Conservation (phyloP, 2,888 invertebrate genomes). For the Clunio marinus region DNA sequence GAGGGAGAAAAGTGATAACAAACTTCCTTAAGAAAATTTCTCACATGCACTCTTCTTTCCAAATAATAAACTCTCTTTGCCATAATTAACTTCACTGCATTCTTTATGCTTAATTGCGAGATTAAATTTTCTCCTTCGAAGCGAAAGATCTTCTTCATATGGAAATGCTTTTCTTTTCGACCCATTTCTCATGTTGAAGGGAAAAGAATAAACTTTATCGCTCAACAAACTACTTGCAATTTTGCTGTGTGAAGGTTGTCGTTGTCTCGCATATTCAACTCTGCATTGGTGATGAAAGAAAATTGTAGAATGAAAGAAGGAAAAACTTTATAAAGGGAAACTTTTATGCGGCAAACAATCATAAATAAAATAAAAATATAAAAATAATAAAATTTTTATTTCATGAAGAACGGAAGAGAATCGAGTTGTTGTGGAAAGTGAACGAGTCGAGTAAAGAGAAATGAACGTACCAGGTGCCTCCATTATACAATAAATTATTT, state of each 20-base stretch:
- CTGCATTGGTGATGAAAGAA: not conserved
- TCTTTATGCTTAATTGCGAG: slow-evolving; percentile 12
- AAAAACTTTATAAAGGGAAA: not conserved
- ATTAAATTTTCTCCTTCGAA: slow-evolving; percentile 15
- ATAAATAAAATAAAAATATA: slow-evolving; percentile 18
- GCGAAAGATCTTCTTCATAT: not conserved
- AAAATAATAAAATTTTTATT: slow-evolving; percentile 33
- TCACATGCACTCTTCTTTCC: not conserved
- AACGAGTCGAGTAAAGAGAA: not conserved
- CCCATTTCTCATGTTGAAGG: not conserved
- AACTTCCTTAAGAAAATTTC: too few species aligned
- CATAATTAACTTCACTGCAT: slow-evolving; percentile 20
- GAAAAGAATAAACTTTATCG: too few species aligned
- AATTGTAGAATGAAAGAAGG: not conserved
- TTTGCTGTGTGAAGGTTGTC: not conserved
- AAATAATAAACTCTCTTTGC: not conserved
- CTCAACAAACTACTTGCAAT: not conserved
- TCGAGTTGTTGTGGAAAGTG: not conserved
- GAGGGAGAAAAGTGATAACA: too few species aligned
- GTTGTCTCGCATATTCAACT: not conserved
- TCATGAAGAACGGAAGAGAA: slow-evolving; percentile 14
- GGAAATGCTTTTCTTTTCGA: not conserved
- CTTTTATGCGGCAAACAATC: slow-evolving; percentile 19
- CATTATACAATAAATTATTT: slow-evolving; percentile 38
- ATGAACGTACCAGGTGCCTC: slow-evolving; percentile 37